These are phyloP conservation scores for Zosterops lateralis DNA, from an alignment of 2,113 vertebrate species.

Conservation along the genomic window DNA sequence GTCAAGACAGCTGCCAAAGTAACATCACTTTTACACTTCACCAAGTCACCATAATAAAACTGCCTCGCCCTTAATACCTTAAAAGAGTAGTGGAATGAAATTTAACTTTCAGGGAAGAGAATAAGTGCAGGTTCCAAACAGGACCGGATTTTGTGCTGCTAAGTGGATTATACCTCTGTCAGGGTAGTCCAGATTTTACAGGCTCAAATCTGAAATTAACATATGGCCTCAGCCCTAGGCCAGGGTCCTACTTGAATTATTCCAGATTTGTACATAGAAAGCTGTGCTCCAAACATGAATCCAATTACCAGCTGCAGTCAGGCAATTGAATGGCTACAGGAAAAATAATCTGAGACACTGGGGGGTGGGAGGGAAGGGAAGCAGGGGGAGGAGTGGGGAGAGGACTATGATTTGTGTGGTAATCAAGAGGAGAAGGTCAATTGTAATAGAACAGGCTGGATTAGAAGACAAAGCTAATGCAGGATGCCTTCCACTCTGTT, in stretches of 20 bases:
- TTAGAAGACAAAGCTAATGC: slow-evolving; percentile 71
- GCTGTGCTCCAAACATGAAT: slow-evolving; percentile 73
- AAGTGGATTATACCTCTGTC: slow-evolving; percentile 47
- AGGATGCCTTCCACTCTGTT: slow-evolving; percentile 59
- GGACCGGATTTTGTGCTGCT: slow-evolving; percentile 49
- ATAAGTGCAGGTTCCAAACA: slow-evolving; percentile 21
- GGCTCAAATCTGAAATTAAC: slow-evolving; percentile 70
- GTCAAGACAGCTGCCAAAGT: not conserved
- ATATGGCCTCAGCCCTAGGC: slow-evolving; percentile 72
- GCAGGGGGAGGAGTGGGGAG: slow-evolving; percentile 6
- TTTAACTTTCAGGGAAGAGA: slow-evolving; percentile 8
- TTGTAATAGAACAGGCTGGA: slow-evolving; percentile 74
- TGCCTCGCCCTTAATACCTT: not conserved
- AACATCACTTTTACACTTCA: not conserved
- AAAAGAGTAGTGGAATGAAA: not conserved
- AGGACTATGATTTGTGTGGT: slow-evolving; percentile 76
- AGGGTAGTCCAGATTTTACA: slow-evolving; percentile 50
- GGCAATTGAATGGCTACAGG: slow-evolving; percentile 67
- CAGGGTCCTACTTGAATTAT: slow-evolving; percentile 72
- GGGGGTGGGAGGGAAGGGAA: not conserved
- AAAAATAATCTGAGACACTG: slow-evolving; percentile 68
- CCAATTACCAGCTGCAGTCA: slow-evolving; percentile 77
- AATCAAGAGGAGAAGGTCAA: slow-evolving; percentile 79
- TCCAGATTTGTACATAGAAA: slow-evolving; percentile 59
- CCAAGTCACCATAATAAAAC: not conserved